Evolutionary conservation across 2,797 vertebrate species (phyloP).

Genomic region (Gorsachius magnificus): DNA sequence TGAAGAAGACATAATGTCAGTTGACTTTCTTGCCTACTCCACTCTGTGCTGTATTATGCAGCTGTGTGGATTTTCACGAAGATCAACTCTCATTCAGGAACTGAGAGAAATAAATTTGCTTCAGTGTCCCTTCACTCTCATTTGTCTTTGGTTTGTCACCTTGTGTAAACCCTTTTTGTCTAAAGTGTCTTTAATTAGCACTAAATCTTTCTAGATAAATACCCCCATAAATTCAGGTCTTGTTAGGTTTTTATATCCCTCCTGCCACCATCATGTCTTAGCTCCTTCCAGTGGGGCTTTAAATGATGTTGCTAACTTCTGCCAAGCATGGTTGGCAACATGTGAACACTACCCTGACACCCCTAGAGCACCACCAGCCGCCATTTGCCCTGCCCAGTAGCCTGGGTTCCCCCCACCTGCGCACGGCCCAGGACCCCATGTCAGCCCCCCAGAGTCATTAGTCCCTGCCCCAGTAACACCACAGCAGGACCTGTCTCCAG

Average conservation of each 20-base stretch:
- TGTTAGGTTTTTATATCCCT: not conserved
- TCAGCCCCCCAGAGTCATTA: rapidly evolving
- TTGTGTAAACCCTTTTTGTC: not conserved
- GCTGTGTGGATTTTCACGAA: not conserved
- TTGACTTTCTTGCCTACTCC: not conserved
- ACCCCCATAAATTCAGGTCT: not conserved
- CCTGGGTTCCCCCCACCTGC: not conserved
- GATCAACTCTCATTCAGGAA: not conserved
- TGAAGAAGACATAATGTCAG: not conserved
- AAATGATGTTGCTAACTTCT: not conserved
- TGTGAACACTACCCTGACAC: not conserved
- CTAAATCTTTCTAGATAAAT: not conserved
- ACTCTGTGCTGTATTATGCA: not conserved
- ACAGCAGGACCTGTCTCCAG: not conserved
- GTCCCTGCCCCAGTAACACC: too few relatives aligned
- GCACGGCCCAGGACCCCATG: not conserved
- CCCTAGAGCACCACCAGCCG: not conserved
- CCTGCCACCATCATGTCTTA: not conserved
- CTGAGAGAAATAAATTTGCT: not conserved
- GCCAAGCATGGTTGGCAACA: not conserved
- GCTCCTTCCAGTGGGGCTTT: not conserved
- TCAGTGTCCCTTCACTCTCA: not conserved
- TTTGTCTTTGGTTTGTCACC: not conserved
- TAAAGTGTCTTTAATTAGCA: not conserved
- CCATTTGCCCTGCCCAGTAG: not conserved